Base-by-base conservation (phyloP, 2,797 vertebrate species). In the Astyanax mexicanus region DNA sequence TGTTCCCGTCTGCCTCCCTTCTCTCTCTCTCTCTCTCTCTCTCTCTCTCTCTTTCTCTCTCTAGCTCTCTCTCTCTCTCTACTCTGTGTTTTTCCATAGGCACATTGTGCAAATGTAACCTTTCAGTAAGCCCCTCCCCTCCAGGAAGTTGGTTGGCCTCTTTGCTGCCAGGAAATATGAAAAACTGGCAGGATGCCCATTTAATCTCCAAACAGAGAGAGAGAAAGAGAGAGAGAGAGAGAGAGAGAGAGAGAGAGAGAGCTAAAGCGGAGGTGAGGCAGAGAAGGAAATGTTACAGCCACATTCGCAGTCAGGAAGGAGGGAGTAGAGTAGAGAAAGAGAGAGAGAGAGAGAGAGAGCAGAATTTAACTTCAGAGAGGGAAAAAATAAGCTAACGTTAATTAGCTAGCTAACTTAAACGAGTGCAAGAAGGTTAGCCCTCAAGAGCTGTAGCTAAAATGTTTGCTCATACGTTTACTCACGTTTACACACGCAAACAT, bases 71-170 rank as follows among this genome's bases (percentile, higher is more conserved):
- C 47, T 55, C 62, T 19, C 67, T 75, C 72, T 61, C 54, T 8
- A 42, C 69, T 78, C 84, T 89, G 90, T 88, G 89, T 92, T 85
- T 91, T 94, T 93, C 93, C 91, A 91, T 90, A 92, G 90, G 91
- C 94, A 91, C 93, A 93, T 93, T 94, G 94, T 96, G 96, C 94
- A 96, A 96, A 96, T 96, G 94, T 95, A 95, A 95, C 95, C 95
- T 96, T 96, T 95, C 90, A 88, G 89, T 86, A 91, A 91, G 92
- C 92, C 90, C 87, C 87, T 88, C 94, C 93, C 90, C 91, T 91
- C 92, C 94, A 92, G 94, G 94, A 94, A 94, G 92, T 93, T 84
- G 89, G 89, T 90, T 88, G 89, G 91, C 90, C 92, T 86, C 90
- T 91, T 89, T 87, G 85, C 88, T 95, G 94, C 94, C 94, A 93